These are phyloP conservation scores for Ochlodes sylvanus DNA, from an alignment of 2,888 invertebrate species.

Conservation along the genomic window DNA sequence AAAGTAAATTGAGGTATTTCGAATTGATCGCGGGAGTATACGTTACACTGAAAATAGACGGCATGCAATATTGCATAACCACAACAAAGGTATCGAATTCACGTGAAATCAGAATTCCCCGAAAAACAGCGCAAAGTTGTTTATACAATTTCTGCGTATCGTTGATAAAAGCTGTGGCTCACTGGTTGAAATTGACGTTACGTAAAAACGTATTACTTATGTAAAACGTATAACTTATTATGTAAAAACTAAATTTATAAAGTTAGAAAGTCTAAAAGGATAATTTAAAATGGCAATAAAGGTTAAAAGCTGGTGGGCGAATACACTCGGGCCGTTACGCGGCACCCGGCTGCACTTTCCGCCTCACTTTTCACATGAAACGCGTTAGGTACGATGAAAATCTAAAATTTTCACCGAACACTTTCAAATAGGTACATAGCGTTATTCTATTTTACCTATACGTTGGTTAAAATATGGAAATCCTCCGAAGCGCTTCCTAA, in stretches of 20 bases:
- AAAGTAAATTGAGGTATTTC: constrained; percentile 57
- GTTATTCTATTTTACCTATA: not conserved
- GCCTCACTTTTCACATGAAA: constrained; percentile 47
- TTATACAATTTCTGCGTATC: not conserved
- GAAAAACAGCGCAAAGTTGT: not conserved
- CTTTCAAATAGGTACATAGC: not conserved
- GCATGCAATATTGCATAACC: constrained; percentile 59
- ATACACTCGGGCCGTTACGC: constrained; percentile 71
- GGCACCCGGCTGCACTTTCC: constrained; percentile 41
- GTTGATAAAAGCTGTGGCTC: no score
- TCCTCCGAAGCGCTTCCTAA: not conserved
- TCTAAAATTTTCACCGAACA: constrained; percentile 40
- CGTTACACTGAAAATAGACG: constrained; percentile 37
- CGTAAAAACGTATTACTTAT: no score
- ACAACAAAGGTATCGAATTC: no score
- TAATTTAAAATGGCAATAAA: no score
- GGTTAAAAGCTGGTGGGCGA: constrained; percentile 69
- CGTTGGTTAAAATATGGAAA: not conserved
- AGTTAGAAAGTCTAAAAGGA: no score
- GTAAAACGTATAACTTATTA: no score
- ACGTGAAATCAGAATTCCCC: no score
- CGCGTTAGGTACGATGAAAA: constrained; percentile 46
- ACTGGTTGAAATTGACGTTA: no score
- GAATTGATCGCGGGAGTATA: constrained; percentile 35
- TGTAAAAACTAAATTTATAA: no score